These are phyloP conservation scores for Tyrannus savana DNA, from an alignment of 2,113 vertebrate species.

Conservation along the genomic window DNA sequence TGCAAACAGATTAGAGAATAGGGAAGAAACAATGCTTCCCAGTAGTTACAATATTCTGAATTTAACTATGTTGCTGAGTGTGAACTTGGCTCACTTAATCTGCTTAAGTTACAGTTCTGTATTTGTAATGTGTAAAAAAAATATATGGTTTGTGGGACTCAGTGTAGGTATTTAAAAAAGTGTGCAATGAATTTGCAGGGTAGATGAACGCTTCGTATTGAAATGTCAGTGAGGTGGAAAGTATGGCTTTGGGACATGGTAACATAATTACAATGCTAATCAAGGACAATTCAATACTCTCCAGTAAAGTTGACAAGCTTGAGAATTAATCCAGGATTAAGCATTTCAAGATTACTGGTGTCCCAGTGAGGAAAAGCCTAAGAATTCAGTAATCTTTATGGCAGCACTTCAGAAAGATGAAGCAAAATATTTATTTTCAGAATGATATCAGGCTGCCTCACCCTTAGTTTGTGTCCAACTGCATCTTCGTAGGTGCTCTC, in stretches of 20 bases:
- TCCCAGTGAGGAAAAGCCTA: constrained; percentile 28
- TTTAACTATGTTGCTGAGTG: not conserved
- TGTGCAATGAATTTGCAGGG: not conserved
- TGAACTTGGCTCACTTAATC: not conserved
- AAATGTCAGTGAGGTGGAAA: constrained; percentile 37
- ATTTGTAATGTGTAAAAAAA: not conserved
- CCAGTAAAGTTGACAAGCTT: constrained; percentile 41
- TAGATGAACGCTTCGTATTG: not conserved
- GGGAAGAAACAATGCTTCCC: not conserved
- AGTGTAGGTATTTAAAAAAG: not conserved
- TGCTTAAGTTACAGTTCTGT: not conserved
- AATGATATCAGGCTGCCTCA: not conserved
- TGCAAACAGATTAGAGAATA: not conserved
- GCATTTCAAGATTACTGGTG: constrained; percentile 38
- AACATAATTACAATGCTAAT: constrained; percentile 42
- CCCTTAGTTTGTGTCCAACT: not conserved
- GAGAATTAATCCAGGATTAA: constrained; percentile 64
- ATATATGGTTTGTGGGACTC: not conserved
- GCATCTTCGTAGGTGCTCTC: not conserved
- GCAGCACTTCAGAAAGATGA: constrained; percentile 30
- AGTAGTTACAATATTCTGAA: not conserved
- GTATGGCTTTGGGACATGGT: not conserved
- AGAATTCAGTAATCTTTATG: constrained; percentile 30
- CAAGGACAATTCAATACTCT: constrained; percentile 39
- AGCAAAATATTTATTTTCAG: not conserved